A percentile compares a stretch with the other conserved stretches of the same genome.
Conservation (phyloP, 2,797 vertebrate genomes). For the Myioborus miniatus region DNA sequence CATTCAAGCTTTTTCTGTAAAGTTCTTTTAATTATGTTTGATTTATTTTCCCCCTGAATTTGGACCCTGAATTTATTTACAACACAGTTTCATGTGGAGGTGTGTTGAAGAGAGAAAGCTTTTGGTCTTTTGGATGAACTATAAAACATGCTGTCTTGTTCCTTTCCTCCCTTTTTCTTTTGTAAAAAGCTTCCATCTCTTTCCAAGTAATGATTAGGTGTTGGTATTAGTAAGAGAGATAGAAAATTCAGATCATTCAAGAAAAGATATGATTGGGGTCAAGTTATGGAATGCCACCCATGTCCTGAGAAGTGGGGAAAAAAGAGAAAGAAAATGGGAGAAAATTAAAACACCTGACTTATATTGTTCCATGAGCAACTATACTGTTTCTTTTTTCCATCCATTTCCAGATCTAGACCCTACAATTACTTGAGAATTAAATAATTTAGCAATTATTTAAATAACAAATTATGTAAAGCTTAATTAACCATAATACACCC, state of each 20-base stretch:
- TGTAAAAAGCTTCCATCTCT: not conserved
- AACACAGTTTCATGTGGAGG: not conserved
- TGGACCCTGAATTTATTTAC: not conserved
- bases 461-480: conserved; percentile 17
- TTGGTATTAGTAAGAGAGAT: not conserved
- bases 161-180: not conserved
- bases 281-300: not conserved
- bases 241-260: not conserved
- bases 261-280: not conserved
- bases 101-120: not conserved
- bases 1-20: not conserved
- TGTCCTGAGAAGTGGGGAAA: not conserved
- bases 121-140: not conserved
- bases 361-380: not conserved
- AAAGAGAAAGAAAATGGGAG: not conserved
- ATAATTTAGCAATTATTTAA: conserved; percentile 38
- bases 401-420: not conserved
- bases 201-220: not conserved
- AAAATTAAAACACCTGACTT: not conserved
- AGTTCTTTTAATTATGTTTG: not conserved
- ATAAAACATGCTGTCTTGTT: not conserved
- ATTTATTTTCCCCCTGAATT: not conserved
- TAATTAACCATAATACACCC: conserved; percentile 11
- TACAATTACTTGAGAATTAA: not conserved
- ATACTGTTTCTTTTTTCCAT: not conserved